A percentile compares a stretch with the other conserved stretches of the same genome.
These are phyloP conservation scores for Myocastor coypus DNA, from an alignment of 2,113 vertebrate species.

Conservation along the genomic window DNA sequence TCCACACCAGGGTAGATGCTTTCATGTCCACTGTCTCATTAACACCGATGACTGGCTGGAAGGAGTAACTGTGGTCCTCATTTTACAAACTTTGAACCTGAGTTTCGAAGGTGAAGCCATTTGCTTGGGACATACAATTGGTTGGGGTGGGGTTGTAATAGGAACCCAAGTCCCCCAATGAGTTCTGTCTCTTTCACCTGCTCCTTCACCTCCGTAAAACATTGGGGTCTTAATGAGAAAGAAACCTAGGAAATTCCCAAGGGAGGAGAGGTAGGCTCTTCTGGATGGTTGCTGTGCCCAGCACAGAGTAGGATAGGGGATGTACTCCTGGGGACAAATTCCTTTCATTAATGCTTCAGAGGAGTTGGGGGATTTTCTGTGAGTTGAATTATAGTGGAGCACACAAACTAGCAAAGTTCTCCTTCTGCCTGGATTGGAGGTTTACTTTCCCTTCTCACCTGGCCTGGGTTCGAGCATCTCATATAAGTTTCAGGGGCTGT, in stretches of 20 bases:
- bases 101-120: neutral
- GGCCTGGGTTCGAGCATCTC: slow-evolving; percentile 74
- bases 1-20: too few relatives aligned
- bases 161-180: neutral
- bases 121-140: neutral
- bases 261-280: neutral
- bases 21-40: neutral
- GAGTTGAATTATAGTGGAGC: slow-evolving; percentile 70
- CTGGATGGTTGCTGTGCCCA: neutral
- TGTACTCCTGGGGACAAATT: neutral
- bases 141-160: neutral
- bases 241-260: neutral
- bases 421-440: slow-evolving; percentile 50
- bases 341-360: neutral
- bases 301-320: neutral
- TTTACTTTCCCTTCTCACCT: slow-evolving; percentile 79
- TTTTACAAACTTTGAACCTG: neutral
- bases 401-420: neutral
- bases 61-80: neutral
- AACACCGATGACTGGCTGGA: neutral
- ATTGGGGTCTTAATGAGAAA: neutral
- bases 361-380: neutral
- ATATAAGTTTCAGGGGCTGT: neutral
- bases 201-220: neutral
- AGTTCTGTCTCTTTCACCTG: neutral